Percentiles rank a stretch among this genome's conserved stretches.
Evolutionary conservation across 2,797 vertebrate species (phyloP).

Genomic region (Aphelocoma californica): DNA sequence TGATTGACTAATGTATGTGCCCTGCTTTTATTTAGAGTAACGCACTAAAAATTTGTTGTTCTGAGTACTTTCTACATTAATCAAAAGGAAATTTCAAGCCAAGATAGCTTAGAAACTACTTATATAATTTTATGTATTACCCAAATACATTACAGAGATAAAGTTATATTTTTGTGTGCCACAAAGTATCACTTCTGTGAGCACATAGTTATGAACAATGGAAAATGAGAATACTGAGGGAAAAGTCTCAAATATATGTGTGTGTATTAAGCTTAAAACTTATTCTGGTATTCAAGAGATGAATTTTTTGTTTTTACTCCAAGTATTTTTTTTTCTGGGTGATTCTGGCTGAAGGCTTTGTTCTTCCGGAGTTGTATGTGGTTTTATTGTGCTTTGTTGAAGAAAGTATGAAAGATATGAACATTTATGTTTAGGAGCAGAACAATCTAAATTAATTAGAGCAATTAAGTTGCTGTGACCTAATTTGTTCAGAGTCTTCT

Average conservation of each 20-base stretch:
- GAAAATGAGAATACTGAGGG: conserved; percentile 18
- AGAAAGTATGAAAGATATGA: not conserved
- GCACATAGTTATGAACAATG: not conserved
- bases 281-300: not conserved
- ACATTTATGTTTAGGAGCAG: not conserved
- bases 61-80: conserved; percentile 52
- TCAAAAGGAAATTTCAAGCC: conserved; percentile 50
- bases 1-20: conserved; percentile 27
- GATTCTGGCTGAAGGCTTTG: not conserved
- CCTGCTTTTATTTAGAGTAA: conserved; percentile 45
- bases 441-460: conserved; percentile 11
- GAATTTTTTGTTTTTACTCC: not conserved
- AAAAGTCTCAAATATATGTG: not conserved
- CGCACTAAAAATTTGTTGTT: conserved; percentile 23
- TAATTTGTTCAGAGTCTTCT: not conserved
- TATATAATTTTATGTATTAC: conserved; percentile 15
- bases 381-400: conserved; percentile 17
- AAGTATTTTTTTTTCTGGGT: not conserved
- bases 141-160: conserved; percentile 25
- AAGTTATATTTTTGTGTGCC: conserved; percentile 20
- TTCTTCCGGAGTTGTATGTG: not conserved
- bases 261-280: not conserved
- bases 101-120: conserved; percentile 44
- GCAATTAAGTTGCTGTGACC: conserved; percentile 40
- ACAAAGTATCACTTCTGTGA: not conserved